These are phyloP conservation scores for Piprites chloris DNA, from an alignment of 2,113 vertebrate species.

Conservation along the genomic window DNA sequence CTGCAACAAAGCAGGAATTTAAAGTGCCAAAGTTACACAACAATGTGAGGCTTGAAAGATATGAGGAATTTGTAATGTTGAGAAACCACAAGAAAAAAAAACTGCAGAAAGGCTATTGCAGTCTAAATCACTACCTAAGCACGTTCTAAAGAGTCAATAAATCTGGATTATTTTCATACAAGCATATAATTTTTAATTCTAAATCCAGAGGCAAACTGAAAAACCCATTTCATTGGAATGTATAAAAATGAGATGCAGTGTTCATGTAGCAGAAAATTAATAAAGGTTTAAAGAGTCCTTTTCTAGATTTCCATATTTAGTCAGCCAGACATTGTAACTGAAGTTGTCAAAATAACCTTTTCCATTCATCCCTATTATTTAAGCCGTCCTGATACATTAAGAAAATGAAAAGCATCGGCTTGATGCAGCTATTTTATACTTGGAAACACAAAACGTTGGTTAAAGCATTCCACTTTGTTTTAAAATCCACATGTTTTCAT, in stretches of 20 bases:
- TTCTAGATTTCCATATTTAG: background rate
- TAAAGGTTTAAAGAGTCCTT: background rate
- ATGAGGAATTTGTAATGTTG: background rate
- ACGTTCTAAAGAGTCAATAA: background rate
- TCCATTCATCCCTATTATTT: background rate
- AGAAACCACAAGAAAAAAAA: background rate
- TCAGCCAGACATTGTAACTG: background rate
- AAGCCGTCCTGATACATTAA: background rate
- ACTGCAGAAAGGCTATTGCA: background rate
- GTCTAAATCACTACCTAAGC: background rate
- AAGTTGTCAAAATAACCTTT: background rate
- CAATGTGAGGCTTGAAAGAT: background rate
- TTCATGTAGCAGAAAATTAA: background rate
- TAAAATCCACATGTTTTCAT: background rate
- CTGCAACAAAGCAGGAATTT: rapidly evolving
- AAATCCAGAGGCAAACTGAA: background rate
- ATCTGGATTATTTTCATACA: background rate
- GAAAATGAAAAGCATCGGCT: background rate
- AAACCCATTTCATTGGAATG: background rate
- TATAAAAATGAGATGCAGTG: background rate
- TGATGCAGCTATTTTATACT: background rate
- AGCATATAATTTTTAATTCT: background rate
- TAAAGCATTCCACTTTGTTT: background rate
- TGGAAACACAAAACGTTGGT: background rate
- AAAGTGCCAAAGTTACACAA: background rate